These are phyloP conservation scores for Ammodytes dubius DNA, from an alignment of 2,113 vertebrate species.

Conservation along the genomic window DNA sequence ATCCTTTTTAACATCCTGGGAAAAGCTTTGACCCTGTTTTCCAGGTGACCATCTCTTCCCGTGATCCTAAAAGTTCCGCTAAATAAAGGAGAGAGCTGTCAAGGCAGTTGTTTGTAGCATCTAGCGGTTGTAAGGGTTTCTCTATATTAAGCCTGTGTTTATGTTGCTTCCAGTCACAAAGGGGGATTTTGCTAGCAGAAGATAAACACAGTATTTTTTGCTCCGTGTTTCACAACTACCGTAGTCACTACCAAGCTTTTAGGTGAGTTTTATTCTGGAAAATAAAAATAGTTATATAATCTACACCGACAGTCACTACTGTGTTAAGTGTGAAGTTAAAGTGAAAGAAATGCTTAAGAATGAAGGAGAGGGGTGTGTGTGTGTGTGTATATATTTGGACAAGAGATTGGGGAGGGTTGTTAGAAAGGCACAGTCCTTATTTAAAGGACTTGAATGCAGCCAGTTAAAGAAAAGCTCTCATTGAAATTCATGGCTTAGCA, in stretches of 20 bases:
- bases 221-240: constrained; percentile 2
- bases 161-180: constrained; percentile 3
- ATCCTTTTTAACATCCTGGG: neutral
- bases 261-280: constrained; percentile 1
- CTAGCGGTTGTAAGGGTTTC: constrained; percentile 8
- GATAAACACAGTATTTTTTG: constrained; percentile 18
- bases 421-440: constrained; percentile 78
- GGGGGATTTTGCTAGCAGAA: constrained; percentile 10
- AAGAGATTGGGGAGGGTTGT: constrained; percentile 81
- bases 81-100: neutral
- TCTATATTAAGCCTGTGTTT: constrained; percentile 26
- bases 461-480: constrained; percentile 84
- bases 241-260: neutral
- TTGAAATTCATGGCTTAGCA: constrained; percentile 91
- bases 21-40: neutral
- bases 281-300: no score
- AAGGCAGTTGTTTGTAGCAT: neutral
- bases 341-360: constrained; percentile 16
- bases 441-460: constrained; percentile 84
- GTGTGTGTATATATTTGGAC: constrained; percentile 72
- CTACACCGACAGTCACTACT: neutral
- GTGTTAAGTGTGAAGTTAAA: constrained; percentile 12
- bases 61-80: neutral
- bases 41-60: neutral
- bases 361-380: neutral